phyloP scores from a whole-genome alignment of 2,113 vertebrate species.

The Tupaia tana region DNA sequence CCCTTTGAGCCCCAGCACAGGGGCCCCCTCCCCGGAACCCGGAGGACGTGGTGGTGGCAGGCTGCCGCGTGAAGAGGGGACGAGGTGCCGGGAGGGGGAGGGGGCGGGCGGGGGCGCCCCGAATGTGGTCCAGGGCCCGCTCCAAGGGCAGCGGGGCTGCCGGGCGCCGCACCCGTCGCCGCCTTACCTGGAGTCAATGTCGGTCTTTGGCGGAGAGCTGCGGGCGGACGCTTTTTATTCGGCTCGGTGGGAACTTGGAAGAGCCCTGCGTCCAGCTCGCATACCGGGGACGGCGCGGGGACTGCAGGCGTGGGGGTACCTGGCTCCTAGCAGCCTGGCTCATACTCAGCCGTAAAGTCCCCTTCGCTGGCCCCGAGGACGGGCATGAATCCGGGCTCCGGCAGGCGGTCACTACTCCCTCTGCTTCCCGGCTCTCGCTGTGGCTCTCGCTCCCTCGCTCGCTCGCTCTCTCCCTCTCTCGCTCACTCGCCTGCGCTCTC shows the following conservation, averaged over 20 bases:
- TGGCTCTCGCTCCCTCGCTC: not conserved
- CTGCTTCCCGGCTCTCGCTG: constrained; percentile 38
- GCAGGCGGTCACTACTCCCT: constrained; percentile 62
- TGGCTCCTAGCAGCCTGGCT: constrained; percentile 89
- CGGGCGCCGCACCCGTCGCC: constrained; percentile 49
- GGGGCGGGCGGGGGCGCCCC: constrained; percentile 40
- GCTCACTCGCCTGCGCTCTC: constrained; percentile 28
- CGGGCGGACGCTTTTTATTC: constrained; percentile 85
- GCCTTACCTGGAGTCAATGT: constrained; percentile 89
- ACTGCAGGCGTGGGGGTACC: constrained; percentile 86
- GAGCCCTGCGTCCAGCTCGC: constrained; percentile 86
- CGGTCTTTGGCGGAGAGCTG: constrained; percentile 84
- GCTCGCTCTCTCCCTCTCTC: not conserved
- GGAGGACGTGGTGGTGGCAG: constrained; percentile 14
- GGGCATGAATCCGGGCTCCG: constrained; percentile 85
- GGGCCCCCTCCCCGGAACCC: not conserved
- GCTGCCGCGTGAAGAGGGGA: not conserved
- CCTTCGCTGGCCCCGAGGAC: constrained; percentile 85
- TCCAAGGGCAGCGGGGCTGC: constrained; percentile 73
- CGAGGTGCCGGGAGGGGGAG: not conserved
- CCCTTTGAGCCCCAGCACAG: not conserved
- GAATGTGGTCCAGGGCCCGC: constrained; percentile 51
- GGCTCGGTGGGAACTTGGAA: constrained; percentile 86
- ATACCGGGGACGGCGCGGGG: constrained; percentile 86
- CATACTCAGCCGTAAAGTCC: constrained; percentile 89